Evolutionary conservation across 2,888 invertebrate species (phyloP).

Genomic region (Caenorhabditis sulstoni): DNA sequence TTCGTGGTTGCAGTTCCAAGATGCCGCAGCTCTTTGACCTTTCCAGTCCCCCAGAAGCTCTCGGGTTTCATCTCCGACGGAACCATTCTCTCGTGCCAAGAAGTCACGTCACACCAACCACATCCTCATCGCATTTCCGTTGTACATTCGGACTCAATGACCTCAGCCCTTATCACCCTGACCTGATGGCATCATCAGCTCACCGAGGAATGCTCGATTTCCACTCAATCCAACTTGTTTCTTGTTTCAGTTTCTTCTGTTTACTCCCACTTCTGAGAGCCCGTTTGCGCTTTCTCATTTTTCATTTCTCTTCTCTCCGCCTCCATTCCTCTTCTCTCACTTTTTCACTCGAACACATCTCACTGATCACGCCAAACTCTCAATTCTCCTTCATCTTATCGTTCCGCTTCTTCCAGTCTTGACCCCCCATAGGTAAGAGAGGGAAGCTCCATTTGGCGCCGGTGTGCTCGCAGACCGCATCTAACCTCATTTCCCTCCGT

Average conservation of each 20-base stretch:
- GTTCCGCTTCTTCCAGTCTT: slow-evolving; percentile 2
- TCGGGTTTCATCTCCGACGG: slow-evolving; percentile 31
- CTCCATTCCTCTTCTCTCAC: not conserved
- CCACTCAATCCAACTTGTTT: not conserved
- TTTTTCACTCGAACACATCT: not conserved
- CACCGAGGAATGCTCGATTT: not conserved
- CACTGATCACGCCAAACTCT: not conserved
- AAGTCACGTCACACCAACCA: slow-evolving; percentile 3
- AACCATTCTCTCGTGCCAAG: slow-evolving; percentile 8
- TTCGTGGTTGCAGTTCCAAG: not conserved
- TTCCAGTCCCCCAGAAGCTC: not conserved
- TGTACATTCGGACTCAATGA: not conserved
- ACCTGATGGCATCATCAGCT: not conserved
- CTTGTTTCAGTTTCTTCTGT: not conserved
- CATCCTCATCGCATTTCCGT: not conserved
- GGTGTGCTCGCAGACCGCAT: slow-evolving; percentile 46
- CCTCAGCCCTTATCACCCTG: no score
- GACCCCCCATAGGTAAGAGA: slow-evolving; percentile 4
- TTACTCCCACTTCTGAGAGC: not conserved
- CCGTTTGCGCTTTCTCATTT: not conserved
- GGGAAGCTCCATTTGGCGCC: slow-evolving; percentile 23
- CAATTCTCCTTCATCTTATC: not conserved
- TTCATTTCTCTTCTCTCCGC: slow-evolving; percentile 2
- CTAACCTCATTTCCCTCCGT: slow-evolving; percentile 39
- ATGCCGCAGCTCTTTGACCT: slow-evolving; percentile 33